Conservation (phyloP, 1,140 invertebrate genomes). For the Rhopalosiphum padi region DNA sequence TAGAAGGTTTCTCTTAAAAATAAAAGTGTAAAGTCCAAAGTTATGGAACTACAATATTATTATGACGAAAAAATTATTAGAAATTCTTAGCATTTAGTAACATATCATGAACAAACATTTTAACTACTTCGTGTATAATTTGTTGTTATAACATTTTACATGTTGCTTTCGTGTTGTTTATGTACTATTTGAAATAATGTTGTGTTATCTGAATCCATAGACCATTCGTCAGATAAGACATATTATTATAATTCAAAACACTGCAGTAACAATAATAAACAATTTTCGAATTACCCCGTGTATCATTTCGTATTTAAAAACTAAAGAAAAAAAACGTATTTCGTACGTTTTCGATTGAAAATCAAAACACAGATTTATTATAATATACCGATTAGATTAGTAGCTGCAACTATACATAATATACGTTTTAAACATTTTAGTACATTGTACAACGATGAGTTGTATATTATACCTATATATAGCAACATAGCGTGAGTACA, state of each 20-base stretch:
- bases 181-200: not conserved
- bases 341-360: not conserved
- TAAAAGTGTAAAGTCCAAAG: slow-evolving; percentile 17
- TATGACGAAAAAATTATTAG: not conserved
- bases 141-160: not conserved
- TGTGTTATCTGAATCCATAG: not conserved
- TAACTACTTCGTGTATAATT: not conserved
- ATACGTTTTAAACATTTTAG: no score
- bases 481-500: not conserved
- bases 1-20: not conserved
- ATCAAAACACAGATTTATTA: not conserved
- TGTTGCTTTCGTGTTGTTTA: not conserved
- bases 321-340: not conserved
- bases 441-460: not conserved
- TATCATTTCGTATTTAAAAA: not conserved
- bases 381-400: not conserved
- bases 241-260: not conserved
- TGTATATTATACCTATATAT: not conserved
- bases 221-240: not conserved
- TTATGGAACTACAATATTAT: not conserved
- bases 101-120: not conserved
- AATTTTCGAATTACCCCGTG: not conserved
- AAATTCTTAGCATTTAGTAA: not conserved
- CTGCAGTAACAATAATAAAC: not conserved
- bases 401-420: not conserved